Percentiles rank a stretch among this genome's conserved stretches.
These are phyloP conservation scores for Microtus richardsoni DNA, from an alignment of 2,113 vertebrate species.

Conservation along the genomic window DNA sequence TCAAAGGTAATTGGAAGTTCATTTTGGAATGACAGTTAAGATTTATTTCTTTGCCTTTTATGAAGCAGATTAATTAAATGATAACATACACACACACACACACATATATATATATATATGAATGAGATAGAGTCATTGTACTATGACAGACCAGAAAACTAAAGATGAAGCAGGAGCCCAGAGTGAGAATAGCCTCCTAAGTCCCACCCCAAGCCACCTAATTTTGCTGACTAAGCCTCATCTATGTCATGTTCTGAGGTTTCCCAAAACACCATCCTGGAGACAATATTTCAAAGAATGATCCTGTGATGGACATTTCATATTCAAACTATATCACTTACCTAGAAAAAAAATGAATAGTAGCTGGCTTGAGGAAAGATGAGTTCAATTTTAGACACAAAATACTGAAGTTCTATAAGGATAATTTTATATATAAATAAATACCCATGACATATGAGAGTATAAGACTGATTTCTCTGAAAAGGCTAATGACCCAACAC, in stretches of 20 bases:
- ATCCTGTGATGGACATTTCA: neutral
- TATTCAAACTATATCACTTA: neutral
- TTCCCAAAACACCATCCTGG: neutral
- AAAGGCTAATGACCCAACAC: neutral
- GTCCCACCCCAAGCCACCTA: neutral
- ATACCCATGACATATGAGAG: neutral
- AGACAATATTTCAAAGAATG: neutral
- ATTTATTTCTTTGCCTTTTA: neutral
- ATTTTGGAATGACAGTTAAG: constrained; percentile 21
- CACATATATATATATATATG: neutral
- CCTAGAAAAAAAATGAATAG: neutral
- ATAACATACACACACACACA: constrained; percentile 50
- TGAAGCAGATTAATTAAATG: constrained; percentile 12
- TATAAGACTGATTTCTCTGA: neutral
- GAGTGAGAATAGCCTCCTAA: neutral
- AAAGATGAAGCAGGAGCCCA: neutral
- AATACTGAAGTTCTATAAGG: neutral
- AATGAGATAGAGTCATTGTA: neutral
- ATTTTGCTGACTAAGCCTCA: neutral
- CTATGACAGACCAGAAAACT: neutral
- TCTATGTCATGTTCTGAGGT: neutral
- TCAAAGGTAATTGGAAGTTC: constrained; percentile 7
- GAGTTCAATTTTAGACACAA: neutral
- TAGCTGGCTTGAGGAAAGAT: neutral
- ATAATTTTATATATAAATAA: constrained; percentile 10